These are phyloP conservation scores for Megaceryle maxima DNA, from an alignment of 2,113 vertebrate genomes.

Conservation along the genomic window DNA sequence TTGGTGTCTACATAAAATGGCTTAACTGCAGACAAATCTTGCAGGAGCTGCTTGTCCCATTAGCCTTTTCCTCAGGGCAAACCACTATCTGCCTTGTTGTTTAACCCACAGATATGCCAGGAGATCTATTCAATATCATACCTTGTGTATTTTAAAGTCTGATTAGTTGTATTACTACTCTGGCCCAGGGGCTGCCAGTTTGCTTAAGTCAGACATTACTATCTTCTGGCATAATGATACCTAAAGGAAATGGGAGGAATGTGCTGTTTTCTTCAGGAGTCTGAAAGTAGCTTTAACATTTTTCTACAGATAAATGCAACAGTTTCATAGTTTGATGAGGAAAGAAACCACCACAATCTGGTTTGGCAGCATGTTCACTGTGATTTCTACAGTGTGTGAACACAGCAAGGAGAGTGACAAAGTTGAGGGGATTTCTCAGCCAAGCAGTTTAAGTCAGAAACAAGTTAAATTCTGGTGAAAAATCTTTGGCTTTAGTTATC, in stretches of 20 bases:
- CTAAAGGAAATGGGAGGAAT: neutral
- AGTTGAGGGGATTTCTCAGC: slow-evolving; percentile 25
- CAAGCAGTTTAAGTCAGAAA: slow-evolving; percentile 35
- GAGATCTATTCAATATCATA: neutral
- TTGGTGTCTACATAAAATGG: neutral
- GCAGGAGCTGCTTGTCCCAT: neutral
- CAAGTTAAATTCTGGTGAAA: neutral
- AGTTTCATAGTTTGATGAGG: slow-evolving; percentile 6
- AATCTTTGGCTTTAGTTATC: neutral
- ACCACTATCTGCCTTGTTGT: neutral
- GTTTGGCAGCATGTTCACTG: slow-evolving; percentile 16
- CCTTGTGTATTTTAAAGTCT: neutral
- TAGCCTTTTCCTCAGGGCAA: neutral
- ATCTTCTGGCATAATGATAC: neutral
- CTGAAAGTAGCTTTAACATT: neutral
- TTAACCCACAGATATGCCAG: neutral
- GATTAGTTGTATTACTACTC: neutral
- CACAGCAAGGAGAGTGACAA: neutral
- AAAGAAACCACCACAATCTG: slow-evolving; percentile 48
- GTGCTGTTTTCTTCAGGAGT: neutral
- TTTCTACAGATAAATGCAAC: slow-evolving; percentile 30
- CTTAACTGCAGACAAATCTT: neutral
- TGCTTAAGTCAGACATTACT: neutral
- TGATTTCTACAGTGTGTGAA: slow-evolving; percentile 49
- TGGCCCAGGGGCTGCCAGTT: neutral